phyloP scores from a whole-genome alignment of 2,797 vertebrate species.

The Anguilla pacifica region DNA sequence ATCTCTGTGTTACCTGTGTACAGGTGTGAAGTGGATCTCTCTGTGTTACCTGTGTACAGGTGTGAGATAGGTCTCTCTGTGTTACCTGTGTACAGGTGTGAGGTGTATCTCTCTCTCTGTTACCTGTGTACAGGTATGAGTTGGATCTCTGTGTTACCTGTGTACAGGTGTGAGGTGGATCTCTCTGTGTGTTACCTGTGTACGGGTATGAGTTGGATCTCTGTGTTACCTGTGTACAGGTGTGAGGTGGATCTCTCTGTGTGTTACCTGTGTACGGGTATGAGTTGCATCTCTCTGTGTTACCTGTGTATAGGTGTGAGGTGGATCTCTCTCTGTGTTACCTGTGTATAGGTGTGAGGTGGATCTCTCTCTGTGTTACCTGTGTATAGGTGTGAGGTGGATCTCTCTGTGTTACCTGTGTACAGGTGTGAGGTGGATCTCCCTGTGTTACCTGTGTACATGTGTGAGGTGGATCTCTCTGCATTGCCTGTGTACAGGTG shows the following conservation, averaged over 20 bases:
- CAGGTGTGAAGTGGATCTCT: too few relatives aligned
- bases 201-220: background rate
- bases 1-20: too few relatives aligned
- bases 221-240: background rate
- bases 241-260: background rate
- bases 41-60: background rate
- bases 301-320: constrained; percentile 69
- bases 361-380: constrained; percentile 6
- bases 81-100: constrained; percentile 74
- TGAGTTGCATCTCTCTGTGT: constrained; percentile 9
- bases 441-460: background rate
- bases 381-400: constrained; percentile 53
- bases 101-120: constrained; percentile 73
- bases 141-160: constrained; percentile 17
- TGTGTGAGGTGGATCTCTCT: background rate
- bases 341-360: constrained; percentile 8
- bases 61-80: background rate
- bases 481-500: constrained; percentile 53
- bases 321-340: constrained; percentile 6
- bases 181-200: background rate
- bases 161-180: constrained; percentile 51
- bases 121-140: constrained; percentile 7
- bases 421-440: background rate
- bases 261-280: constrained; percentile 53
- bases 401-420: background rate